Conservation (phyloP, 2,797 vertebrate genomes). For the Cyclopterus lumpus region DNA sequence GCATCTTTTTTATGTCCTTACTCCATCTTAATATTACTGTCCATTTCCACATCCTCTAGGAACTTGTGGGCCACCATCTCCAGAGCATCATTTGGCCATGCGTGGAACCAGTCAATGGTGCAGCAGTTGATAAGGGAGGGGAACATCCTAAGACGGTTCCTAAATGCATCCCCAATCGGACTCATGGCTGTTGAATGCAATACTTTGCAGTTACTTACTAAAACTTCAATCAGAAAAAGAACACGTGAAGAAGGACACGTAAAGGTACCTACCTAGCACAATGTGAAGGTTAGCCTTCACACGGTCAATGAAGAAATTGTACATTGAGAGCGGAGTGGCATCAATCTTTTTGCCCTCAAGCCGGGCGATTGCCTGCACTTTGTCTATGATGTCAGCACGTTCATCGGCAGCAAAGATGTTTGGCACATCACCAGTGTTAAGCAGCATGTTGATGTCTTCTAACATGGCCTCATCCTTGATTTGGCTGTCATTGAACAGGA, state of each 20-base stretch:
- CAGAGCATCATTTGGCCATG: constrained; percentile 93
- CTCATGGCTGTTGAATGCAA: constrained; percentile 88
- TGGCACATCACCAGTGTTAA: constrained; percentile 93
- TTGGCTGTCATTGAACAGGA: constrained; percentile 92
- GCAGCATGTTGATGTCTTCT: constrained; percentile 94
- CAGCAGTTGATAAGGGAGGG: constrained; percentile 97
- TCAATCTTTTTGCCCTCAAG: constrained; percentile 88
- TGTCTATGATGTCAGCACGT: constrained; percentile 91
- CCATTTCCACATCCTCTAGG: constrained; percentile 91
- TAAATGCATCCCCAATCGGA: constrained; percentile 92
- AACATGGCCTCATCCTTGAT: constrained; percentile 93
- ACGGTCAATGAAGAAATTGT: constrained; percentile 92
- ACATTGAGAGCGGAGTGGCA: constrained; percentile 90
- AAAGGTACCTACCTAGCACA: constrained; percentile 86
- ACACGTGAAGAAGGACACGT: rapidly evolving
- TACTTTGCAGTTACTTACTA: constrained; percentile 1
- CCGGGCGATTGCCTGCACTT: constrained; percentile 88
- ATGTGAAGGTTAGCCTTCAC: constrained; percentile 94
- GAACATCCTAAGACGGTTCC: constrained; percentile 94
- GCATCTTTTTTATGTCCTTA: constrained; percentile 68
- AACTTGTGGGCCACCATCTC: constrained; percentile 96
- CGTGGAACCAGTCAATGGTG: constrained; percentile 96
- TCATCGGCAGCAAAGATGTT: constrained; percentile 93
- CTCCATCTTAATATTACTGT: constrained; percentile 84
- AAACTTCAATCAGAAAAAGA: not conserved